Evolutionary conservation across 2,113 vertebrate species (phyloP).

Genomic region (Podocnemis expansa): DNA sequence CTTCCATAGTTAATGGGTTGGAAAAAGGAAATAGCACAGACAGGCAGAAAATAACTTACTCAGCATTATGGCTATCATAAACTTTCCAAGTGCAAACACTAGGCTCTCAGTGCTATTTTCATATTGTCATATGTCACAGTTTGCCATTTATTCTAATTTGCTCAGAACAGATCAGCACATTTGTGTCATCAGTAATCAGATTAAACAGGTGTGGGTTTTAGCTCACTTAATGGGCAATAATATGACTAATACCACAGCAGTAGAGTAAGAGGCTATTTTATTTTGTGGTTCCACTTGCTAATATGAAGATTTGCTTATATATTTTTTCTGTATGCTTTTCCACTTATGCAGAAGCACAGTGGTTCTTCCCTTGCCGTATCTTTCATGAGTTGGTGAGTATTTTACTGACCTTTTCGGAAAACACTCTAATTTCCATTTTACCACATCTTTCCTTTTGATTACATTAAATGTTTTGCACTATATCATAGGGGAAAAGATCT

Average conservation of each 20-base stretch:
- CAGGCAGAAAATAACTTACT: neutral
- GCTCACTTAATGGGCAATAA: accelerated
- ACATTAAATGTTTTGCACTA: accelerated
- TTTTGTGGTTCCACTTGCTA: accelerated
- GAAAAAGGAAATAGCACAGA: slow-evolving; percentile 6
- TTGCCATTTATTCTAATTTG: neutral
- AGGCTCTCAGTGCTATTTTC: accelerated
- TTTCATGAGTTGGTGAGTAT: neutral
- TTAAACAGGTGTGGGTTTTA: too few species aligned
- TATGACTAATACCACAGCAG: accelerated
- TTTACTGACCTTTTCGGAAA: neutral
- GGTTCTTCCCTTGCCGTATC: neutral
- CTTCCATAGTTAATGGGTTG: neutral
- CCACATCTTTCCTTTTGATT: neutral
- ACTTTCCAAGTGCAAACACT: accelerated
- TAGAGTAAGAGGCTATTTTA: neutral
- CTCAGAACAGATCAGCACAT: neutral
- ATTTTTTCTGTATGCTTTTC: accelerated
- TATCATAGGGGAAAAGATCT: neutral
- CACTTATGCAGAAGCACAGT: neutral
- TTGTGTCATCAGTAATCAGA: neutral
- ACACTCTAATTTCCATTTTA: neutral
- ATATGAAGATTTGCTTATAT: accelerated
- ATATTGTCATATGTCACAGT: neutral
- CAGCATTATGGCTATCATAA: neutral